These are phyloP conservation scores for Stomatorhinus ivindoensis DNA, from an alignment of 2,113 vertebrate species.

Conservation along the genomic window DNA sequence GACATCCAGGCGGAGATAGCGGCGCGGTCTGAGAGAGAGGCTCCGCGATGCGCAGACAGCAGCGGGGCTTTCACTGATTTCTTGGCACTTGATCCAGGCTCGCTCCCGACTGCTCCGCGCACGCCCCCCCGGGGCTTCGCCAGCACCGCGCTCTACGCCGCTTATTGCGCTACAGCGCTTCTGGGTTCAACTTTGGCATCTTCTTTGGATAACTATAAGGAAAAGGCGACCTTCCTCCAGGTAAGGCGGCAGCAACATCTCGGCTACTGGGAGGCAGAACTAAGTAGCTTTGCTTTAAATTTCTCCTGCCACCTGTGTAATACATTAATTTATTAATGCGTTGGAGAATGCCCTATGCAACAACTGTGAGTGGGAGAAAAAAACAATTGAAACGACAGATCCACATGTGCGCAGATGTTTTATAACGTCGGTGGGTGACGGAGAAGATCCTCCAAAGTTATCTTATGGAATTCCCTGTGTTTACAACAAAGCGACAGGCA, in stretches of 20 bases:
- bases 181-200: constrained; percentile 53
- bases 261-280: not conserved
- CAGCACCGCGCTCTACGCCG: constrained; percentile 1
- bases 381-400: not conserved
- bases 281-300: not conserved
- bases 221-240: constrained; percentile 44
- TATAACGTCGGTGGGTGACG: not conserved
- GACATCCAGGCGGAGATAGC: not conserved
- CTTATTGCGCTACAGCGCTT: not conserved
- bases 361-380: not conserved
- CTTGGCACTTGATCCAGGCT: constrained; percentile 24
- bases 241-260: constrained; percentile 37
- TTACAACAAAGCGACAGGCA: not conserved
- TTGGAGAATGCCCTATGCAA: not conserved
- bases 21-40: not conserved
- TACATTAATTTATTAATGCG: not conserved
- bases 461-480: constrained; percentile 1
- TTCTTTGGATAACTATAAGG: constrained; percentile 32
- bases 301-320: not conserved
- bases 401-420: constrained; percentile 14
- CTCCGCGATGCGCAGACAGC: not conserved
- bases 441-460: not conserved
- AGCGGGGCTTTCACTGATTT: not conserved
- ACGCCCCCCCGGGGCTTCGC: constrained; percentile 13
- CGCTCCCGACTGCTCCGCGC: constrained; percentile 28